Conservation (phyloP, 2,113 vertebrate genomes). For the Coracopsis vasa region DNA sequence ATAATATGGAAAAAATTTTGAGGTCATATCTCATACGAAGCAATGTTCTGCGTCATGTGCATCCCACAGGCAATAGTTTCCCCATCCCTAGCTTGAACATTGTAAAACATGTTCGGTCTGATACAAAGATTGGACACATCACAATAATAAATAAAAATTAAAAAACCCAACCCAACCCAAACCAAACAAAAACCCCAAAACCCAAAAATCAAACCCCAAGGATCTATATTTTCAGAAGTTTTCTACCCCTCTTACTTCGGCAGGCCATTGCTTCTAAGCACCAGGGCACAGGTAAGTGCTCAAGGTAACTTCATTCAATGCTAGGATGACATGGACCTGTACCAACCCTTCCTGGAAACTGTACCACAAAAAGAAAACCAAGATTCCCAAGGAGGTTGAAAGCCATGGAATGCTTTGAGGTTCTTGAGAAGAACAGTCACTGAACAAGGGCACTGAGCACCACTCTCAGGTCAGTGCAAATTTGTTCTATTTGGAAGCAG, state of each 20-base stretch:
- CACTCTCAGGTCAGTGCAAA: neutral
- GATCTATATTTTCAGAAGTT: neutral
- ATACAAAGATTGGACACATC: neutral
- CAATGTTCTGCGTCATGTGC: neutral
- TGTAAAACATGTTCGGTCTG: neutral
- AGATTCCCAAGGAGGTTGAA: neutral
- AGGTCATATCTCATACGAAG: neutral
- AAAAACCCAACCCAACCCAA: too few relatives aligned
- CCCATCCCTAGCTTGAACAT: neutral
- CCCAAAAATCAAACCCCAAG: neutral
- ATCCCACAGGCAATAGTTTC: neutral
- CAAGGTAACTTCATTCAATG: neutral
- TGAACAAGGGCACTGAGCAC: neutral
- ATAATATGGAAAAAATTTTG: neutral
- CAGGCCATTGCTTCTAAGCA: neutral
- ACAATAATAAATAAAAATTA: neutral
- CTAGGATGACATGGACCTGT: neutral
- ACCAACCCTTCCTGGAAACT: neutral
- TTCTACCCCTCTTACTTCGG: neutral
- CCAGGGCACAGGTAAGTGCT: neutral
- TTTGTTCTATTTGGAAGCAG: neutral
- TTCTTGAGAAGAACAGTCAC: neutral
- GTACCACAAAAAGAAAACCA: neutral
- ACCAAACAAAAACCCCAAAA: neutral
- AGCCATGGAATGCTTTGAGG: neutral